Base-by-base conservation (phyloP, 2,797 vertebrate genomes). In the Poliocrania exsul region DNA sequence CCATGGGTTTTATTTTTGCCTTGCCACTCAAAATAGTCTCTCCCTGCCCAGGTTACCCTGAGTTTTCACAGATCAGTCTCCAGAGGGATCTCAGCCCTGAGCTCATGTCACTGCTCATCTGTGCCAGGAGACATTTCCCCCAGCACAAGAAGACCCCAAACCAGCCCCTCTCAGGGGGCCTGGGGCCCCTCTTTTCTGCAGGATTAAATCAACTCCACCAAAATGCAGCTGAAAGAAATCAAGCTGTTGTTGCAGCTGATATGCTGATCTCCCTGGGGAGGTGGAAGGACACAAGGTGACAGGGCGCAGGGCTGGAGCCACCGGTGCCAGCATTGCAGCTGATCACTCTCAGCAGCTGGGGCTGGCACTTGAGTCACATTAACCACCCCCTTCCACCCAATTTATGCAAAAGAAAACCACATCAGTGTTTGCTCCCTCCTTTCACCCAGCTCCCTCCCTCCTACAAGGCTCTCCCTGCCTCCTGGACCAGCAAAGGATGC, bases 81-180 rank as follows among this genome's bases (percentile, higher is more conserved):
- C 38, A 50, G 58, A 3, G 2, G 37, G 40, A 14, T 17, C 29
- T 4, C 49, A 75, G 24, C 61, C 64, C 56, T 38, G 10, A 23
- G 13, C 24, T 64, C 28, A 5, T 1, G 0, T 3, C 29, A 5
- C 29, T 31, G 24, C 50, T 80, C 23, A 5, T 10, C 56, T 49
- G 1, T 11, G 26, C 40, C 70, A 33, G 19, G 29, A 88, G 40
- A 29, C 5, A 2, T 3, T 62, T 62, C 24, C 23, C 31, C 44
- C 56, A 40, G 33, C 16, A 66, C 1, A 0, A 67, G 5, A 16
- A 35, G 3, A 4, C 13, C 19, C 49, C 60, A 33, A n/a, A 24
- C 15, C 44, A 29, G 3, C 8, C 37, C 13, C 61, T 12, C 3
- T 0, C 3, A 5, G 6, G 10, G 5, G 6, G 5, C 1, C 4